phyloP scores from a whole-genome alignment of 2,113 vertebrate genomes.

The Merops nubicus region DNA sequence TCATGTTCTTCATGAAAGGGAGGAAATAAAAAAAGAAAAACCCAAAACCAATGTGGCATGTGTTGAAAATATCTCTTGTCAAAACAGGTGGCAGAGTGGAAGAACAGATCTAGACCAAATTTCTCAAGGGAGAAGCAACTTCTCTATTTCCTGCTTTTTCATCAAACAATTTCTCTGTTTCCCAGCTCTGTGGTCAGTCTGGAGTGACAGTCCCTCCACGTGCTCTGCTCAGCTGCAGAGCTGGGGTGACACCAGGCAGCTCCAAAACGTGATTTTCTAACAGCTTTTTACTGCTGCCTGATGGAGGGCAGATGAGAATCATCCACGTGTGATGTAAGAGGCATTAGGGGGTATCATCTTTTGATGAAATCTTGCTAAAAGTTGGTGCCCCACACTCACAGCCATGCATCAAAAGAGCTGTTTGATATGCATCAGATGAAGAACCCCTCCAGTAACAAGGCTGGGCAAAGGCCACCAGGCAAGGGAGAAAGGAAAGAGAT shows the following conservation, averaged over 20 bases:
- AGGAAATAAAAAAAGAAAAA: neutral
- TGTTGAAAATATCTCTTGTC: neutral
- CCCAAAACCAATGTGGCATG: neutral
- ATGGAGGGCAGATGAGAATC: neutral
- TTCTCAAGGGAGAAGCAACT: neutral
- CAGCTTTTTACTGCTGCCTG: neutral
- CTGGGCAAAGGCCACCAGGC: neutral
- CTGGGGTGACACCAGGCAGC: neutral
- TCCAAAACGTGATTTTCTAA: neutral
- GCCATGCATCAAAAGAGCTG: neutral
- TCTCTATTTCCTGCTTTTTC: neutral
- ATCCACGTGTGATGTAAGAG: neutral
- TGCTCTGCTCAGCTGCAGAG: neutral
- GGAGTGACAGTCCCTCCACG: neutral
- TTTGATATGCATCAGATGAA: neutral
- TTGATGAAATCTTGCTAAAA: neutral
- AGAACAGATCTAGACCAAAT: neutral
- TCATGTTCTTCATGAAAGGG: neutral
- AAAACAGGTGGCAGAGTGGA: neutral
- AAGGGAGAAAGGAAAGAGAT: neutral
- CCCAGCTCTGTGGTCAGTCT: neutral
- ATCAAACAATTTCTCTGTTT: neutral
- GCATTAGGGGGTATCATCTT: neutral
- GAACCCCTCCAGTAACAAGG: neutral
- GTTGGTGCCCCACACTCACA: neutral